Evolutionary conservation across 2,888 invertebrate genomes (phyloP), one percentile per base, ranked within the genome.

Genomic region (Empis stercorea): DNA sequence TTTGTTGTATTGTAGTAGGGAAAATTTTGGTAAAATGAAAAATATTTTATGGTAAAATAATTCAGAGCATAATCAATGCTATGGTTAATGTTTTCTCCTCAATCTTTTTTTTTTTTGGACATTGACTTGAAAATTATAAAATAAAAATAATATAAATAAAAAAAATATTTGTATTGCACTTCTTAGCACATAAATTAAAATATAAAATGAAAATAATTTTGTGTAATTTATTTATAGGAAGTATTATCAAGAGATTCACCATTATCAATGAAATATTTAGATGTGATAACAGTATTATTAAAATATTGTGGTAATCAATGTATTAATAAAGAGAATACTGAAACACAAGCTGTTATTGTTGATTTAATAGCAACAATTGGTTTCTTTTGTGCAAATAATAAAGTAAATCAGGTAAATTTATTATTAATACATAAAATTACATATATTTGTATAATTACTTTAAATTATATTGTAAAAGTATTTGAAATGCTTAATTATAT

Each of bases 281-380:
- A 70, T 56, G 65, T 68, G 52, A 60, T 68, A 49, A 61, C 61
- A 45, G 60, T 65, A 51, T 58, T 70, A 52, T 55, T 70, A n/a
- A 63, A 63, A 50, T 63, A 63, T 53, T 64, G 63, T 45, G 61
- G 62, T 13, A 59, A 59, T 47, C 57, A 59, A 53, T 56, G 57
- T 13, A 55, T 58, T 16, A 60, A 56, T 45, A 51, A 55, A 38
- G 61, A 61, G 51, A 65, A 62, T 51, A 61, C 55, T 44, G 70
- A 70, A 56, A 62, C 62, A 30, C 62, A 64, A 48, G 63, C 66
- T 47, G 64, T 69, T 62, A 58, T 70, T 43, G 64, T 69, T 47
- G 70, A 70, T 58, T 58, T 70, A 59, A 64, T 70, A 56, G 67
- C 68, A 46, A 61, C 68, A 47, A 52, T 70, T 53, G 67, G 68